A percentile compares a stretch with the other conserved stretches of the same genome.
phyloP scores from a whole-genome alignment of 2,888 invertebrate genomes.

The Ennomos fuscantarius region DNA sequence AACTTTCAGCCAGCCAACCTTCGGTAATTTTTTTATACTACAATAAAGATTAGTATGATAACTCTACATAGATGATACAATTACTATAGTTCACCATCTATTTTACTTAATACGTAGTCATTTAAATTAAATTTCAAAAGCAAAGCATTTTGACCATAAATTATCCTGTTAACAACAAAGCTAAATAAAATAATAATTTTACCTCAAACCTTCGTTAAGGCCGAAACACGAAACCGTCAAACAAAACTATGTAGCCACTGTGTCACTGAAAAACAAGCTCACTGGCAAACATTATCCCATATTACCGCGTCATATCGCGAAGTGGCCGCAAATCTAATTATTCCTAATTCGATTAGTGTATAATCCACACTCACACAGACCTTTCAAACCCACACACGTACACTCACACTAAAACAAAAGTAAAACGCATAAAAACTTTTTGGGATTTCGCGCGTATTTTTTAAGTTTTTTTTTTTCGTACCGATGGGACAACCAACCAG shows the following conservation, averaged over 20 bases:
- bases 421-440: conserved; percentile 1
- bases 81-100: too few species aligned
- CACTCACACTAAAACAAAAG: background rate
- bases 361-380: conserved; percentile 56
- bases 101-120: too few species aligned
- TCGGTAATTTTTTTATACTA: too few species aligned
- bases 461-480: conserved; percentile 26
- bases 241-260: conserved; percentile 25
- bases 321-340: conserved; percentile 71
- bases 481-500: conserved; percentile 58
- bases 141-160: background rate
- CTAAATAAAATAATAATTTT: conserved; percentile 1
- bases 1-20: too few species aligned
- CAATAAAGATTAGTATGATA: too few species aligned
- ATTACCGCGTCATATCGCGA: conserved; percentile 54
- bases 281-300: conserved; percentile 44
- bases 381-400: conserved; percentile 25
- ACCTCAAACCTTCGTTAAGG: conserved; percentile 8
- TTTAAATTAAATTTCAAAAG: background rate
- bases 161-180: background rate
- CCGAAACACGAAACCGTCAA: conserved; percentile 12
- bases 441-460: conserved; percentile 25
- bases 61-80: too few species aligned
- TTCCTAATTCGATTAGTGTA: conserved; percentile 76
- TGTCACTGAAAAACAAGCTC: conserved; percentile 30